Conservation (phyloP, 2,797 vertebrate genomes). For the Hozukius guyotensis region DNA sequence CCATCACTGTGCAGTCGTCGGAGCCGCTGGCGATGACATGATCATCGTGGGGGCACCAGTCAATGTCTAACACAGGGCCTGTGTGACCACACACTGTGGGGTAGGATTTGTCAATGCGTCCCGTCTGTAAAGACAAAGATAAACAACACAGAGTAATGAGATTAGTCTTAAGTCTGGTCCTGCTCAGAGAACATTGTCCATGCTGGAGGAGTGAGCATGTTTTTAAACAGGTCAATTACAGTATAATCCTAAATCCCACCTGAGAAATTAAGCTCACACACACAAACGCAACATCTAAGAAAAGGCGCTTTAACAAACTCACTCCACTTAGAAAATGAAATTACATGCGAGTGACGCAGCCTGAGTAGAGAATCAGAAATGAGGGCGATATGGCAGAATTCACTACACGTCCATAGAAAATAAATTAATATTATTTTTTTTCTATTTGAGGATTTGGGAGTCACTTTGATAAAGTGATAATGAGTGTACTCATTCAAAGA, state of each 20-base stretch:
- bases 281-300: background rate
- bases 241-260: constrained; percentile 44
- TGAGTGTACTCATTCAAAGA: background rate
- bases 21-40: constrained; percentile 96
- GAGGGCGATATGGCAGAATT: background rate
- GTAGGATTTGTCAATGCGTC: constrained; percentile 96
- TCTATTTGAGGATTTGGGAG: background rate
- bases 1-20: constrained; percentile 97
- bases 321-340: background rate
- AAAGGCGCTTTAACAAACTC: background rate
- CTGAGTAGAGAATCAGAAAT: background rate
- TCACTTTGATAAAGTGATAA: background rate
- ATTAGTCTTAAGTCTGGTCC: constrained; percentile 43
- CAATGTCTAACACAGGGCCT: constrained; percentile 95
- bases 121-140: constrained; percentile 84
- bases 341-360: background rate
- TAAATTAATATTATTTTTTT: background rate
- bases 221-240: constrained; percentile 52
- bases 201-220: constrained; percentile 10
- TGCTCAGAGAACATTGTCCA: constrained; percentile 12
- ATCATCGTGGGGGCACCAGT: constrained; percentile 98
- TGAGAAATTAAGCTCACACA: constrained; percentile 10
- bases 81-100: constrained; percentile 98
- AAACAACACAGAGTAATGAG: constrained; percentile 51
- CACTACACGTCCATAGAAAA: background rate